Evolutionary conservation across 2,797 vertebrate genomes (phyloP).

Genomic region (Malacoraja senta): DNA sequence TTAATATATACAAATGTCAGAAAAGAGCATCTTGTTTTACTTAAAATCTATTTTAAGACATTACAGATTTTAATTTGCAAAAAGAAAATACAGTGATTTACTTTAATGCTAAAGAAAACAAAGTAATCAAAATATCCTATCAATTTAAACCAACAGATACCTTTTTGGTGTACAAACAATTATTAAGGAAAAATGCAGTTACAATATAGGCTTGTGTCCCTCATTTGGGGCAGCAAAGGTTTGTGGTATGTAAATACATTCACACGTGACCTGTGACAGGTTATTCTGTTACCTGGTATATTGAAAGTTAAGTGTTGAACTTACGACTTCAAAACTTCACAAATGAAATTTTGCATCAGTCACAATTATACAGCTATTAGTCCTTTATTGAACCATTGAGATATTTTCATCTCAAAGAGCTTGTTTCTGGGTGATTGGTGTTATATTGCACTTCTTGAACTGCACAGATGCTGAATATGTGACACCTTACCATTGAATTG

Average conservation of each 20-base stretch:
- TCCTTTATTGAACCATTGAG: not conserved
- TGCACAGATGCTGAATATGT: not conserved
- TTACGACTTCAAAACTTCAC: not conserved
- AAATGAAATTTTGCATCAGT: not conserved
- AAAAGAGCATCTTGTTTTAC: not conserved
- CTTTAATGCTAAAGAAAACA: not conserved
- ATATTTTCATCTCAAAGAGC: not conserved
- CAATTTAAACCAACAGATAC: not conserved
- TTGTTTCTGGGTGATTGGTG: not conserved
- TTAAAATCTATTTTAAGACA: not conserved
- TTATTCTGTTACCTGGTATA: not conserved
- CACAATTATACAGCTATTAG: not conserved
- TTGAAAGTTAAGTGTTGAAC: not conserved
- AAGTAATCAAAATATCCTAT: not conserved
- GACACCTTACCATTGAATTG: not conserved
- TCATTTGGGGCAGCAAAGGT: not conserved
- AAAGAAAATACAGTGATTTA: not conserved
- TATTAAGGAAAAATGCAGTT: not conserved
- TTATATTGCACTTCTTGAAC: not conserved
- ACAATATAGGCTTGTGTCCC: not conserved
- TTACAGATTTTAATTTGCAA: not conserved
- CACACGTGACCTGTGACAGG: not conserved
- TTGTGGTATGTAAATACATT: slow-evolving; percentile 8
- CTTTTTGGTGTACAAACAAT: not conserved
- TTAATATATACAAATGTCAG: not conserved